Conservation (phyloP, 2,113 vertebrate genomes). For the Channa maculata region DNA sequence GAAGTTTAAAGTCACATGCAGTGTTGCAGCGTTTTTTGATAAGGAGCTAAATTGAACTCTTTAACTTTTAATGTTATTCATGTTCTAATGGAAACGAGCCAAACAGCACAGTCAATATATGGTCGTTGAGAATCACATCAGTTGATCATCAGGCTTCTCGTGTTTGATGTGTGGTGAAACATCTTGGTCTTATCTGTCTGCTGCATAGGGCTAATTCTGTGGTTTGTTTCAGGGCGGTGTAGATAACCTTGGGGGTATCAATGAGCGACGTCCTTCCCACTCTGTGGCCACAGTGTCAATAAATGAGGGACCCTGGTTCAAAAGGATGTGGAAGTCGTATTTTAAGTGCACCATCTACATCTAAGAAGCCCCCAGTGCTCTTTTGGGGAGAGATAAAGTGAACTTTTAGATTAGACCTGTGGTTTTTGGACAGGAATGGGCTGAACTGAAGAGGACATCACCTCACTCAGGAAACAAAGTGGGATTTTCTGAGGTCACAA, state of each 20-base stretch:
- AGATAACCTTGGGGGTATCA: slow-evolving; percentile 42
- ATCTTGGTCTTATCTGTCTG: slow-evolving; percentile 15
- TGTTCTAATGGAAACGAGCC: too few relatives aligned
- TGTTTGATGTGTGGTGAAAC: background rate
- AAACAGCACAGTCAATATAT: too few relatives aligned
- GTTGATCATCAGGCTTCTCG: background rate
- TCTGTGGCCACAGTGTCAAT: slow-evolving; percentile 1
- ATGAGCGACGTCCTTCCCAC: slow-evolving; percentile 23
- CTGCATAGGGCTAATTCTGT: slow-evolving; percentile 37
- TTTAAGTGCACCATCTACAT: background rate
- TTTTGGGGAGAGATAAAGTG: background rate
- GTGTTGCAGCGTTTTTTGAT: too few relatives aligned
- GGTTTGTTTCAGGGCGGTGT: slow-evolving; percentile 14
- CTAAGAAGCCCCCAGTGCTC: background rate
- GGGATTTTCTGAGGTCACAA: slow-evolving; percentile 11
- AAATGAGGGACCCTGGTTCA: slow-evolving; percentile 12
- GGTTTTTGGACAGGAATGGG: background rate
- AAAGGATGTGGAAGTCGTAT: background rate
- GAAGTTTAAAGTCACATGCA: too few relatives aligned
- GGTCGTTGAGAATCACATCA: too few relatives aligned
- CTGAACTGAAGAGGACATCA: background rate
- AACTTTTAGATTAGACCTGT: background rate
- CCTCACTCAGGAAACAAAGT: background rate
- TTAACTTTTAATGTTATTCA: too few relatives aligned
- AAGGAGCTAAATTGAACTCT: too few relatives aligned